Percentiles rank a stretch among this genome's conserved stretches.
phyloP scores from a whole-genome alignment of 1,140 invertebrate species.

The Aphelenchoides besseyi region DNA sequence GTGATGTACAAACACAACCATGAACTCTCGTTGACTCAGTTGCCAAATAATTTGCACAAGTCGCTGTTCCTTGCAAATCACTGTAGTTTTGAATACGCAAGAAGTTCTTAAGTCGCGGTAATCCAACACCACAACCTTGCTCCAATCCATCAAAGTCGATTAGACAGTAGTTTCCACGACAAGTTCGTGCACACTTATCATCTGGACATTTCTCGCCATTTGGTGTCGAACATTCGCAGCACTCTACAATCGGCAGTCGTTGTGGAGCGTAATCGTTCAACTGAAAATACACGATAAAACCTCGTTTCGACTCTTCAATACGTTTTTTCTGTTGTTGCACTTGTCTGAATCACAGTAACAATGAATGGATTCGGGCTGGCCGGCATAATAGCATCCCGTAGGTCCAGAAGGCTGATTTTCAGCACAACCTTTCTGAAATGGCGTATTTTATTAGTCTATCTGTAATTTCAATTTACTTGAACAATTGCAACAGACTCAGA shows the following conservation, averaged over 20 bases:
- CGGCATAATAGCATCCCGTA: slow-evolving; percentile 59
- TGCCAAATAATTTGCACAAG: slow-evolving; percentile 55
- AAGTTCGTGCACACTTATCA: slow-evolving; percentile 44
- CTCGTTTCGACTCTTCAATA: slow-evolving; percentile 31
- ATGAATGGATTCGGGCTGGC: slow-evolving; percentile 59
- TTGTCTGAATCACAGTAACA: slow-evolving; percentile 57
- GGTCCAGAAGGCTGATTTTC: slow-evolving; percentile 51
- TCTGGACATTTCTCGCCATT: slow-evolving; percentile 55
- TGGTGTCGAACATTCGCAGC: slow-evolving; percentile 58
- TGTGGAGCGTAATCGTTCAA: slow-evolving; percentile 52
- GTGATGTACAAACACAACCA: slow-evolving; percentile 59
- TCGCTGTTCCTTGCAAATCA: slow-evolving; percentile 37
- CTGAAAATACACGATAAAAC: slow-evolving; percentile 35
- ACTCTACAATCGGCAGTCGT: slow-evolving; percentile 53
- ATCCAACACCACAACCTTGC: slow-evolving; percentile 58
- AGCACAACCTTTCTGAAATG: slow-evolving; percentile 61
- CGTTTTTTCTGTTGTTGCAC: slow-evolving; percentile 54
- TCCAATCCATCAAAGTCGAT: slow-evolving; percentile 61
- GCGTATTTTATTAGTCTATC: slow-evolving; percentile 15
- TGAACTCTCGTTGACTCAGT: slow-evolving; percentile 41
- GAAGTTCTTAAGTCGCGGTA: slow-evolving; percentile 55
- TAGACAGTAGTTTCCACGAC: slow-evolving; percentile 60
- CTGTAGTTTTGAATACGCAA: slow-evolving; percentile 52
- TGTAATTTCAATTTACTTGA: slow-evolving; percentile 46
- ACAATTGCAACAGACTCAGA: slow-evolving; percentile 58